These are phyloP conservation scores for Microcebus ravelobensis DNA, from an alignment of 2,113 vertebrate genomes.

Conservation along the genomic window DNA sequence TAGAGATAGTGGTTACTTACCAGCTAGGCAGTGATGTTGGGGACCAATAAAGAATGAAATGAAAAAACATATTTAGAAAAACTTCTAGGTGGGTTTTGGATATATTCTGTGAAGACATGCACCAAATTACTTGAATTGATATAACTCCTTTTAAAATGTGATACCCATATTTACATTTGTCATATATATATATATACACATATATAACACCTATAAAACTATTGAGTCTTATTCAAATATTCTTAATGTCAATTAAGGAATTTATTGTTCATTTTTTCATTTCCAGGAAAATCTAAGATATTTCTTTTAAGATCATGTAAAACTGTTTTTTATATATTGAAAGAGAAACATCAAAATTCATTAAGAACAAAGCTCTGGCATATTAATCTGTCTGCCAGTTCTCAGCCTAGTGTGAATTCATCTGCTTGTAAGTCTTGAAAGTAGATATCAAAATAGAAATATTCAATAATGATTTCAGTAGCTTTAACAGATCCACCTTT, in stretches of 20 bases:
- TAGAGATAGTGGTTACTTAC: slow-evolving; percentile 73
- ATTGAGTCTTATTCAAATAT: slow-evolving; percentile 48
- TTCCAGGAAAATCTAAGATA: slow-evolving; percentile 76
- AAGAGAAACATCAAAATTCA: slow-evolving; percentile 84
- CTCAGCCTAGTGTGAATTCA: slow-evolving; percentile 82
- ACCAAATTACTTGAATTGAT: slow-evolving; percentile 51
- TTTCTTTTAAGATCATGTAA: slow-evolving; percentile 80
- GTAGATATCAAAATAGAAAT: slow-evolving; percentile 84
- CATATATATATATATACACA: not conserved
- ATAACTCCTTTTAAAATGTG: slow-evolving; percentile 48
- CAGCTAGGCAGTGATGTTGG: slow-evolving; percentile 43
- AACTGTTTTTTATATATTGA: slow-evolving; percentile 78
- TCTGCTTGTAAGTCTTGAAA: slow-evolving; percentile 81
- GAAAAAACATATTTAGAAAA: slow-evolving; percentile 70
- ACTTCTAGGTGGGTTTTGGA: slow-evolving; percentile 71
- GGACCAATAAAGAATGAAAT: slow-evolving; percentile 65
- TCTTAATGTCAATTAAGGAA: slow-evolving; percentile 55
- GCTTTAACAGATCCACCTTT: slow-evolving; percentile 78
- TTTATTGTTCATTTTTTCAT: slow-evolving; percentile 81
- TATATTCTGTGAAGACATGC: slow-evolving; percentile 57
- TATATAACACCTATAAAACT: slow-evolving; percentile 26
- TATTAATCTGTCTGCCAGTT: slow-evolving; percentile 83
- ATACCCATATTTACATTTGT: not conserved
- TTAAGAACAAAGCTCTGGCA: slow-evolving; percentile 84
- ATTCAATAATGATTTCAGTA: slow-evolving; percentile 74